Evolutionary conservation across 2,113 vertebrate species (phyloP).

Genomic region (Dipodomys spectabilis): DNA sequence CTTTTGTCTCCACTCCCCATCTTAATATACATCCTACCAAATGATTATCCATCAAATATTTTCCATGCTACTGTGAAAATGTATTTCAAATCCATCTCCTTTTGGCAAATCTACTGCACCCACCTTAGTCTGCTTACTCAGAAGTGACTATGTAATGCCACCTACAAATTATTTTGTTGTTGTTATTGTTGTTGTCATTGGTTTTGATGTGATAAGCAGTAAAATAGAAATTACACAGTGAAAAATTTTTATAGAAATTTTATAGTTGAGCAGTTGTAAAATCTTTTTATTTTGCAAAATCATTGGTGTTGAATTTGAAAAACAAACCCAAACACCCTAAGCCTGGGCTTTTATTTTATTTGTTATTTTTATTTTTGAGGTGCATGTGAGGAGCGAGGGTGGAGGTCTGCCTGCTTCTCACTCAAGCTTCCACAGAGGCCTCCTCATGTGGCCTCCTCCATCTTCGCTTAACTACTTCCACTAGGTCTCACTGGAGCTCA

Average conservation of each 20-base stretch:
- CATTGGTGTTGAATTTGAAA: neutral
- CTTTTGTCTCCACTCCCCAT: neutral
- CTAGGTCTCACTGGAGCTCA: neutral
- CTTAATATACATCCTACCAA: neutral
- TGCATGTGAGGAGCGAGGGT: too few relatives aligned
- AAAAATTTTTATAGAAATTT: neutral
- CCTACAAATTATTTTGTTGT: neutral
- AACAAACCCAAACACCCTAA: neutral
- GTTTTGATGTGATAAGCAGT: neutral
- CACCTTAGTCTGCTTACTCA: neutral
- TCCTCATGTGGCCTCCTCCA: neutral
- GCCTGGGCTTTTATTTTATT: neutral
- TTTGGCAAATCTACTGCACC: neutral
- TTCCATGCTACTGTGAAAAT: neutral
- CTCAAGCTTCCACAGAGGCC: too few relatives aligned
- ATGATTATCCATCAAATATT: neutral
- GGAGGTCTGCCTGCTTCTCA: neutral
- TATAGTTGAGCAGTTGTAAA: neutral
- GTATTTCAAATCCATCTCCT: neutral
- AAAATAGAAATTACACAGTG: neutral
- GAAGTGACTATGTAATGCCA: neutral
- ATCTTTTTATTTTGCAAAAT: constrained; percentile 18
- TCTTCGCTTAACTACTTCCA: neutral
- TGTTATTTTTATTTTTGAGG: too few relatives aligned
- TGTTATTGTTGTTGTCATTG: too few relatives aligned